phyloP scores from a whole-genome alignment of 30 jellyfish, hydroid and myxozoan species.

The Cassiopea xamachana region DNA sequence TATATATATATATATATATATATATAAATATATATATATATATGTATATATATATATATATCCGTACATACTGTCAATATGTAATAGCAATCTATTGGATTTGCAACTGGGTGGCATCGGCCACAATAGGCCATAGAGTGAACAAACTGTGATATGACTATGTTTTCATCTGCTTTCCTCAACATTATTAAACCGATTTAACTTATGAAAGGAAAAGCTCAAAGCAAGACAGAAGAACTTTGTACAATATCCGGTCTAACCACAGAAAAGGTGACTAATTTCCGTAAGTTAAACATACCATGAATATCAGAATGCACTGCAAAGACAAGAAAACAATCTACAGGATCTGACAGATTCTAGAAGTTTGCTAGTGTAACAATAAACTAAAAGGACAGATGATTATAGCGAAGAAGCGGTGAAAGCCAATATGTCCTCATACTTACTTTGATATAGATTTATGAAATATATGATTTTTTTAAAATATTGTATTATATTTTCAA shows the following conservation, averaged over 20 bases:
- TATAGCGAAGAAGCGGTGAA: no score
- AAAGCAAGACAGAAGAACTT: not conserved
- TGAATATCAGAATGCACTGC: not conserved
- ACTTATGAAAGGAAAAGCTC: not conserved
- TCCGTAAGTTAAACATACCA: conserved; percentile 10
- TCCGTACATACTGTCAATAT: no score
- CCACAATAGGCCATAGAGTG: not conserved
- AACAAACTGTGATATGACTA: not conserved
- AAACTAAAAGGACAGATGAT: not conserved
- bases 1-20: no score
- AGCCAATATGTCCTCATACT: no score
- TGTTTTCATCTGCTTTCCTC: not conserved
- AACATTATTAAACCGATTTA: not conserved
- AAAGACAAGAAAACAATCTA: not conserved
- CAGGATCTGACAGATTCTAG: conserved; percentile 27
- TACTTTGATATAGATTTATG: no score
- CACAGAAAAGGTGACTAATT: conserved; percentile 26
- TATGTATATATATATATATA: no score
- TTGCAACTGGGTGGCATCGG: conserved; percentile 34
- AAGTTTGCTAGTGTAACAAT: not conserved
- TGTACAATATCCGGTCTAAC: conserved; percentile 39
- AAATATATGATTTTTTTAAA: no score
- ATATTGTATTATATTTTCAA: no score
- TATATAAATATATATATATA: no score
- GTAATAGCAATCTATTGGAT: no score